Evolutionary conservation across 1,140 invertebrate species (phyloP).

Genomic region (Hylaeus anthracinus): DNA sequence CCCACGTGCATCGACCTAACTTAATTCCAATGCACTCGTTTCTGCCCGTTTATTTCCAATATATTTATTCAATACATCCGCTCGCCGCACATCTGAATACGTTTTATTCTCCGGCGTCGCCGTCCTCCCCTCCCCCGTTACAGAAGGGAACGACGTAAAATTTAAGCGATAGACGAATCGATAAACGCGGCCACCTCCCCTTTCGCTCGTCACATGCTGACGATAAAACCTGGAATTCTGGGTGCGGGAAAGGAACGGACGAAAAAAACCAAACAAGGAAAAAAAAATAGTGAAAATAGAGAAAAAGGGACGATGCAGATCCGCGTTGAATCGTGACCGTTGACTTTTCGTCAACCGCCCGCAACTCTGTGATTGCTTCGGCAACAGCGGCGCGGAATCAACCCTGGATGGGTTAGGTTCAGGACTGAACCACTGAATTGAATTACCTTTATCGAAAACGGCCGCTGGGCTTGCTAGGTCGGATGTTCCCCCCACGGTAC

Average conservation of each 20-base stretch:
- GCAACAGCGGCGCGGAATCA: conserved; percentile 32
- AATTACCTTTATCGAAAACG: conserved; percentile 54
- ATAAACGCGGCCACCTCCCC: conserved; percentile 33
- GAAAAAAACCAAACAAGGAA: not conserved
- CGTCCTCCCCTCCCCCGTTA: conserved; percentile 8
- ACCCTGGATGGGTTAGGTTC: conserved; percentile 34
- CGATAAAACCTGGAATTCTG: conserved; percentile 30
- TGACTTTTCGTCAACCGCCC: conserved; percentile 46
- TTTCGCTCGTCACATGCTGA: conserved; percentile 26
- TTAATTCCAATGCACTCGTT: conserved; percentile 5
- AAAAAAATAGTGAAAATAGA: not conserved
- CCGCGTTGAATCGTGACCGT: conserved; percentile 42
- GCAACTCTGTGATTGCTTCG: conserved; percentile 51
- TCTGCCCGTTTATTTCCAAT: not conserved
- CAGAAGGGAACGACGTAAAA: conserved; percentile 19
- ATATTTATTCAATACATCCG: not conserved
- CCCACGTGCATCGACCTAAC: not conserved
- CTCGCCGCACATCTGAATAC: not conserved
- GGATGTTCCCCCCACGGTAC: conserved; percentile 36
- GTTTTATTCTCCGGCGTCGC: not conserved
- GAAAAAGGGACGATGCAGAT: conserved; percentile 6
- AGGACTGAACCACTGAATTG: conserved; percentile 47
- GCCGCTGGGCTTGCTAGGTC: conserved; percentile 12
- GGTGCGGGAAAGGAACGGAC: not conserved
- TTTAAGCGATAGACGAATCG: conserved; percentile 52